phyloP scores from a whole-genome alignment of 1,140 invertebrate species.

The Plodia interpunctella region DNA sequence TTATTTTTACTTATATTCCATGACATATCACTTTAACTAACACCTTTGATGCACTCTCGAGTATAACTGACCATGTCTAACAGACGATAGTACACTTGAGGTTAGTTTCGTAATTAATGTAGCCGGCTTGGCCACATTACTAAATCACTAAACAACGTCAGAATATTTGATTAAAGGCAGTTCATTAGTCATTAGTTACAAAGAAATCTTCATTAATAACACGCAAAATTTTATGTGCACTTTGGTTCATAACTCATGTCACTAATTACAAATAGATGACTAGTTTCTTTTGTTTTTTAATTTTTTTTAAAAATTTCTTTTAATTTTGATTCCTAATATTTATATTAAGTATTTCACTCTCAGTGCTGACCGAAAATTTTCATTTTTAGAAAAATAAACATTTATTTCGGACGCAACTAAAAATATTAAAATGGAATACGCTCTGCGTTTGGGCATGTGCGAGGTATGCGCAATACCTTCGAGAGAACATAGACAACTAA shows the following conservation, averaged over 20 bases:
- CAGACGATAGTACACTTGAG: constrained; percentile 22
- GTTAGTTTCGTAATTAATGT: constrained; percentile 52
- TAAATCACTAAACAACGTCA: constrained; percentile 22
- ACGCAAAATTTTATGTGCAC: neutral
- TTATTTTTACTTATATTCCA: constrained; percentile 12
- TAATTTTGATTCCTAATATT: too few relatives aligned
- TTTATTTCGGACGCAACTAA: neutral
- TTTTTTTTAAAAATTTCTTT: neutral
- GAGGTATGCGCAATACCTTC: constrained; percentile 10
- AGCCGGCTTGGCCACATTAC: constrained; percentile 25
- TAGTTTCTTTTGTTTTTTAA: neutral
- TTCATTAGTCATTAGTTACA: neutral
- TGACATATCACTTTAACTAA: constrained; percentile 45
- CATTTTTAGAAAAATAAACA: neutral
- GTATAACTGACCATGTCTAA: constrained; percentile 55
- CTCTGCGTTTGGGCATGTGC: neutral
- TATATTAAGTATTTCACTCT: neutral
- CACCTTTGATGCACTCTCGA: constrained; percentile 28
- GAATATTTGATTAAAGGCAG: neutral
- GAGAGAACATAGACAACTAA: constrained; percentile 10
- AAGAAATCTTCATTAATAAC: neutral
- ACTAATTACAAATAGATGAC: neutral
- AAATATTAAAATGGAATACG: constrained; percentile 16
- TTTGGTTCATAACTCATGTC: neutral
- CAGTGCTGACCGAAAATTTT: neutral